A percentile compares a stretch with the other conserved stretches of the same genome.
Evolutionary conservation across 2,797 vertebrate species (phyloP).

Genomic region (Fratercula arctica): DNA sequence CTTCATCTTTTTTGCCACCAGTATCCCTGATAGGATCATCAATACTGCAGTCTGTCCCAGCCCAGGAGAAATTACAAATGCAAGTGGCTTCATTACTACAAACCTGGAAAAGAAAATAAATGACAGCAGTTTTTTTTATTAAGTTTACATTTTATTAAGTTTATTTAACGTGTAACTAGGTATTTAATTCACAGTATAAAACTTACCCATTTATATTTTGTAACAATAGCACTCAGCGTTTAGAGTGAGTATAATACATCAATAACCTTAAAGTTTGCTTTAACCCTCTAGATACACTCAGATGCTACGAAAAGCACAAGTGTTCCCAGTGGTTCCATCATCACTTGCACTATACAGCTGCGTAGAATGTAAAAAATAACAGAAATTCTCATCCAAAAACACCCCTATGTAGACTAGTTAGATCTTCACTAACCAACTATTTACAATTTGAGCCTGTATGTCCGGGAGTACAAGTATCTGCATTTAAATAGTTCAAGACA

Average conservation of each 20-base stretch:
- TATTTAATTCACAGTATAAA: background rate
- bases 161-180: background rate
- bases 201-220: background rate
- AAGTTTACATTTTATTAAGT: background rate
- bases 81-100: slow-evolving; percentile 98
- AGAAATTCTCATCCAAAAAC: background rate
- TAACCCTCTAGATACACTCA: background rate
- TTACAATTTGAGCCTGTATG: background rate
- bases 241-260: background rate
- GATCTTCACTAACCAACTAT: background rate
- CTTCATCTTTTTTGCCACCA: slow-evolving; percentile 83
- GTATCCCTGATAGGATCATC: slow-evolving; percentile 88
- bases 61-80: slow-evolving; percentile 95
- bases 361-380: background rate
- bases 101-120: slow-evolving; percentile 79
- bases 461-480: background rate
- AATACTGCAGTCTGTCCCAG: slow-evolving; percentile 98
- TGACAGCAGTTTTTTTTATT: background rate
- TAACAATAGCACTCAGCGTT: background rate
- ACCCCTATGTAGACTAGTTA: background rate
- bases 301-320: background rate
- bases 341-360: background rate
- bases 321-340: background rate
- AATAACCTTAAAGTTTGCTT: background rate
- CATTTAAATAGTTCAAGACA: background rate